These are phyloP conservation scores for Venusia cambrica DNA, from an alignment of 2,888 invertebrate species.

Conservation along the genomic window DNA sequence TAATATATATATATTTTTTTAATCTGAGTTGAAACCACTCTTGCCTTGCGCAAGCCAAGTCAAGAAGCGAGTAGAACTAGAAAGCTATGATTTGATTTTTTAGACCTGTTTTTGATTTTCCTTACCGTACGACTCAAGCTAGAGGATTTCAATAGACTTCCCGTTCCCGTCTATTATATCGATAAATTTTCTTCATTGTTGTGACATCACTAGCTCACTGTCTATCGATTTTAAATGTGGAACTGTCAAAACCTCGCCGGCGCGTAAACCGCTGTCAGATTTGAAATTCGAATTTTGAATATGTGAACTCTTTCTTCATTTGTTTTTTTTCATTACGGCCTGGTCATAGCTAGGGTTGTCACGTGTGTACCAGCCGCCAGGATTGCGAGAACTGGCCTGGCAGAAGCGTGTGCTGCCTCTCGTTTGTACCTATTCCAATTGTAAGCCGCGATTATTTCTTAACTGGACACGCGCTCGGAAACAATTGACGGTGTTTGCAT, in stretches of 20 bases:
- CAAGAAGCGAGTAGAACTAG: too few relatives aligned
- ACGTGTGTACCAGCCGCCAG: slow-evolving; percentile 64
- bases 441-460: slow-evolving; percentile 74
- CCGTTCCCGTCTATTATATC: slow-evolving; percentile 16
- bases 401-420: slow-evolving; percentile 52
- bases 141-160: slow-evolving; percentile 11
- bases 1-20: too few relatives aligned
- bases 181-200: slow-evolving; percentile 24
- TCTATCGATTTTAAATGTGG: slow-evolving; percentile 16
- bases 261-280: slow-evolving; percentile 11
- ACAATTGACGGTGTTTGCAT: slow-evolving; percentile 71
- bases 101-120: too few relatives aligned
- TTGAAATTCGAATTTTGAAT: slow-evolving; percentile 22
- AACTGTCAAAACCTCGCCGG: slow-evolving; percentile 14
- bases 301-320: neutral
- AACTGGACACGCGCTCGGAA: slow-evolving; percentile 78
- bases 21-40: too few relatives aligned
- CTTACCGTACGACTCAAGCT: slow-evolving; percentile 11
- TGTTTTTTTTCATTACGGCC: slow-evolving; percentile 19
- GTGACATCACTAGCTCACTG: slow-evolving; percentile 27
- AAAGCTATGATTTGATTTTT: too few relatives aligned
- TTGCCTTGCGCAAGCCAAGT: too few relatives aligned
- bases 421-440: slow-evolving; percentile 70
- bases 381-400: slow-evolving; percentile 64
- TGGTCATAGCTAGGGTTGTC: slow-evolving; percentile 38